Conservation (phyloP, 92 coral and sea anemone genomes). For the Galaxea fascicularis region DNA sequence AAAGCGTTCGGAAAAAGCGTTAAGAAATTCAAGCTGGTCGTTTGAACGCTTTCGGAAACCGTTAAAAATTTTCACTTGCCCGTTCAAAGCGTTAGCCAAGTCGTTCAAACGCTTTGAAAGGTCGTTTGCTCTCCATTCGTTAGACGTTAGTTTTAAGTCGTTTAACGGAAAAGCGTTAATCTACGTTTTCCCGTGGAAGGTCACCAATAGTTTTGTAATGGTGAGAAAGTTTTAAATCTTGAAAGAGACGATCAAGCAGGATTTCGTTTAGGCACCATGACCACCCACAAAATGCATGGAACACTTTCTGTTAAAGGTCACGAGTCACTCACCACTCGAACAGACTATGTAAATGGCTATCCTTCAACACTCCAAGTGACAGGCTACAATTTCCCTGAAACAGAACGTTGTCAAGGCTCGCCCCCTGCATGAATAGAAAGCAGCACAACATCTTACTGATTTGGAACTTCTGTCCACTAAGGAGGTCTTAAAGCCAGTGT, state of each 20-base stretch:
- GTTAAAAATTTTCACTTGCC: slow-evolving; percentile 25
- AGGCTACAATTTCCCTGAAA: slow-evolving; percentile 28
- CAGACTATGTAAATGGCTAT: not conserved
- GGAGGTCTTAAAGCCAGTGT: not conserved
- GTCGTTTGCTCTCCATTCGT: slow-evolving; percentile 15
- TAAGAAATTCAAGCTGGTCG: slow-evolving; percentile 15
- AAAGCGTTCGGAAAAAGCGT: no score
- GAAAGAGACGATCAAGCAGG: slow-evolving; percentile 81
- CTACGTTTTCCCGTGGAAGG: no score
- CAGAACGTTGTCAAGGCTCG: slow-evolving; percentile 42
- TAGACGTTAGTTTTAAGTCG: slow-evolving; percentile 9
- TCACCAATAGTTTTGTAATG: slow-evolving; percentile 61
- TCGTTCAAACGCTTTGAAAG: no score
- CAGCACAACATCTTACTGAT: slow-evolving; percentile 46
- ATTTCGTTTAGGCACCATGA: slow-evolving; percentile 65
- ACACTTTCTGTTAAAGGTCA: not conserved
- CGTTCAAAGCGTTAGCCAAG: slow-evolving; percentile 15
- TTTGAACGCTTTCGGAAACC: slow-evolving; percentile 7
- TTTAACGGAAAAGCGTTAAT: slow-evolving; percentile 16
- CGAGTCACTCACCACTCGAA: not conserved
- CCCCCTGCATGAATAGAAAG: slow-evolving; percentile 43
- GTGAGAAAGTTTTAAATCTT: slow-evolving; percentile 56
- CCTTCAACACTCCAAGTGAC: slow-evolving; percentile 33
- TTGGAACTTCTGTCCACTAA: slow-evolving; percentile 23
- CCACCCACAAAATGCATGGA: slow-evolving; percentile 55